phyloP scores from a whole-genome alignment of 2,113 vertebrate species.

The Sinosuthora webbiana region DNA sequence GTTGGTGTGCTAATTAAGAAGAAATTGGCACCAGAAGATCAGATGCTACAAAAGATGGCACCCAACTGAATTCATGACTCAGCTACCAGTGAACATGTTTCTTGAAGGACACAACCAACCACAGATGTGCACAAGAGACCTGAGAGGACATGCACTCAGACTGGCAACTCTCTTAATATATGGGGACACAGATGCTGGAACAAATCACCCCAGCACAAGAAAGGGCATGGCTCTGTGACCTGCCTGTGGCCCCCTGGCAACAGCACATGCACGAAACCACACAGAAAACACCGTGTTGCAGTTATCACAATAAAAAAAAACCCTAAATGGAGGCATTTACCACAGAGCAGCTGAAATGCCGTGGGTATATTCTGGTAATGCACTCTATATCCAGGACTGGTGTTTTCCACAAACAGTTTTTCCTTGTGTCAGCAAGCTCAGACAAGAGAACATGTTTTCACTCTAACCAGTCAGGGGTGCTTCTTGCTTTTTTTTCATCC shows the following conservation, averaged over 20 bases:
- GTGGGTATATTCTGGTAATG: background rate
- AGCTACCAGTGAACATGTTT: rapidly evolving
- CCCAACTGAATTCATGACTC: background rate
- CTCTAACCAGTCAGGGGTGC: background rate
- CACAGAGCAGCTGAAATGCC: background rate
- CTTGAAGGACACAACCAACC: background rate
- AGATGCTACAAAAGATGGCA: background rate
- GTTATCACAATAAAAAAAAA: background rate
- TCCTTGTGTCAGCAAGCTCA: conserved; percentile 44
- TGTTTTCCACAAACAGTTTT: conserved; percentile 29
- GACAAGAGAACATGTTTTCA: background rate
- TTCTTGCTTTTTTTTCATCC: background rate
- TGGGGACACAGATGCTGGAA: background rate
- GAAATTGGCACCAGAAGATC: background rate
- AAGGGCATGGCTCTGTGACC: background rate
- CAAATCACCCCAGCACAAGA: background rate
- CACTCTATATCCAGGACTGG: background rate
- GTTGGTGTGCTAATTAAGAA: background rate
- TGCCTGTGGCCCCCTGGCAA: background rate
- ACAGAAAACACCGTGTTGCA: background rate
- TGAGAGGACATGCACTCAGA: background rate
- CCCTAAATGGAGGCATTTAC: background rate
- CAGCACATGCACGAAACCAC: background rate
- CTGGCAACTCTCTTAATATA: background rate
- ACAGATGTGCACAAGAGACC: background rate